Percentiles rank a stretch among this genome's conserved stretches.
phyloP scores from a whole-genome alignment of 2,888 invertebrate genomes.

The Julus scandinavius region DNA sequence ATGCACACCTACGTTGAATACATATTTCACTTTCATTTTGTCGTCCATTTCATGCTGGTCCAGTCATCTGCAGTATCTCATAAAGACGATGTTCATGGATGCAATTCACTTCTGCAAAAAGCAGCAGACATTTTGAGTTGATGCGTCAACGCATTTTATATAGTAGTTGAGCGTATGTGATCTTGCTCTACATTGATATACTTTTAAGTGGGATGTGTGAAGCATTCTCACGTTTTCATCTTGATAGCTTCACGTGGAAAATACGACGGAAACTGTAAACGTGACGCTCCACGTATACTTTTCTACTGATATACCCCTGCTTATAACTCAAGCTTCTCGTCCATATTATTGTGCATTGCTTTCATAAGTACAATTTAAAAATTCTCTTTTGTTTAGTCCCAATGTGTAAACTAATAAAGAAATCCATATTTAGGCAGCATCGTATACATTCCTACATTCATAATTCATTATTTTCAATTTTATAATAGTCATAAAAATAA shows the following conservation, averaged over 20 bases:
- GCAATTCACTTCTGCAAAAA: background rate
- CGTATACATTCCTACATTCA: no score
- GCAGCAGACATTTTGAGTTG: slow-evolving; percentile 30
- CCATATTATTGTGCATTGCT: background rate
- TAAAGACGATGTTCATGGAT: background rate
- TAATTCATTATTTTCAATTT: no score
- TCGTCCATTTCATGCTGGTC: background rate
- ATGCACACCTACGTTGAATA: background rate
- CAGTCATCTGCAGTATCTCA: background rate
- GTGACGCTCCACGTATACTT: background rate
- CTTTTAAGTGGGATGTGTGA: slow-evolving; percentile 45
- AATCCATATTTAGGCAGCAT: background rate
- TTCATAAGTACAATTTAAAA: background rate
- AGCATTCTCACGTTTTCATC: slow-evolving; percentile 45
- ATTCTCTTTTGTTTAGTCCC: background rate
- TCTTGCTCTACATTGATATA: slow-evolving; percentile 2
- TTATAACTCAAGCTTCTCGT: background rate
- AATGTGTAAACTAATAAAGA: background rate
- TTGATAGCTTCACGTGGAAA: slow-evolving; percentile 40
- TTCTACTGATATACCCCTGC: background rate
- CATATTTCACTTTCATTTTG: slow-evolving; percentile 4
- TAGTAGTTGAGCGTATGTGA: background rate
- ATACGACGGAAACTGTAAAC: background rate
- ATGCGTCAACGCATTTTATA: background rate
- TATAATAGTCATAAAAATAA: no score